Percentiles rank a stretch among this genome's conserved stretches.
Evolutionary conservation across 2,113 vertebrate genomes (phyloP).

Genomic region (Lethenteron reissneri): DNA sequence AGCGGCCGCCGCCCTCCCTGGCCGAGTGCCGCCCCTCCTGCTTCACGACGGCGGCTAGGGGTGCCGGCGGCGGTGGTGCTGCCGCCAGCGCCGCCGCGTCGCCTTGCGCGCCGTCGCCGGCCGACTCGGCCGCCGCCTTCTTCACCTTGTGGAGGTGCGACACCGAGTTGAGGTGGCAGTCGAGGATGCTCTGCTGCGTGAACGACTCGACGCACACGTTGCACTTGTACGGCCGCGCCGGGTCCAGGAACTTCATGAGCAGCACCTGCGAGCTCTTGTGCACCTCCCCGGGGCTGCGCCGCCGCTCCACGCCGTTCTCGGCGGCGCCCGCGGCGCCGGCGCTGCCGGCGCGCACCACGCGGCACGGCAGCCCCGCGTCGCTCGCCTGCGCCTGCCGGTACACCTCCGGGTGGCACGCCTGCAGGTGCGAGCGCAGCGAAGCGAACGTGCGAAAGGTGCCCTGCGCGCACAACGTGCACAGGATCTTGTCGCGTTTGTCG

Average conservation of each 20-base stretch:
- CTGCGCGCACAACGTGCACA: not conserved
- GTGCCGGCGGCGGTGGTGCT: constrained; percentile 9
- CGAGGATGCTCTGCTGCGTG: constrained; percentile 43
- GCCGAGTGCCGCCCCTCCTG: no score
- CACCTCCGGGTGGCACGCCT: constrained; percentile 5
- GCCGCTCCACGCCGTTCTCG: constrained; percentile 8
- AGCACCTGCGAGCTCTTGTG: constrained; percentile 25
- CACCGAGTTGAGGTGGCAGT: constrained; percentile 57
- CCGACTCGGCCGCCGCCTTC: constrained; percentile 20
- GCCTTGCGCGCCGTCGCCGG: no score
- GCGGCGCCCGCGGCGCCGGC: constrained; percentile 19
- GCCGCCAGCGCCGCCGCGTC: constrained; percentile 14
- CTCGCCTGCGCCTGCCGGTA: not conserved
- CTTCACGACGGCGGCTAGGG: constrained; percentile 16
- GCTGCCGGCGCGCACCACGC: constrained; percentile 13
- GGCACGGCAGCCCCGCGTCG: not conserved
- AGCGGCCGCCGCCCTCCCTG: no score
- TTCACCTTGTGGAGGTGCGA: constrained; percentile 62
- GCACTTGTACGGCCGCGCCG: constrained; percentile 44
- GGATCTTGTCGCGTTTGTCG: not conserved
- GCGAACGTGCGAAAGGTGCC: not conserved
- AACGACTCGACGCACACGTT: constrained; percentile 56
- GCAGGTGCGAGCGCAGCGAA: not conserved
- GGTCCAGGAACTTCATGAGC: constrained; percentile 29
- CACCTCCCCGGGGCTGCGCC: no score